Percentiles rank a stretch among this genome's conserved stretches.
Conservation (phyloP, 2,113 vertebrate genomes). For the Etia nguti region DNA sequence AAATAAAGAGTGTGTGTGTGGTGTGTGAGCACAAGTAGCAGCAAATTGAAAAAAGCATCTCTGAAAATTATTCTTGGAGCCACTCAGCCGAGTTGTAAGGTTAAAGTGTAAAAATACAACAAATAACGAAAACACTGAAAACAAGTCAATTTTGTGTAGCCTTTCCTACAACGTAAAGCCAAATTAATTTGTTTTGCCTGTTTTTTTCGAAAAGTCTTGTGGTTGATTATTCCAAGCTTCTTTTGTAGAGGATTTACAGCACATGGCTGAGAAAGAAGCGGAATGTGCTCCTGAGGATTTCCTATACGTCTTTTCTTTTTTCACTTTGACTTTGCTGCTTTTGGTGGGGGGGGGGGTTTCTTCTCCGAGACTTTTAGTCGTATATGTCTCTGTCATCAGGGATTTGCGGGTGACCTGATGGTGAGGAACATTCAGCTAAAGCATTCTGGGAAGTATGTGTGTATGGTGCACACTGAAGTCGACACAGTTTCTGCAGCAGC, state of each 20-base stretch:
- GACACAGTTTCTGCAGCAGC: constrained; percentile 81
- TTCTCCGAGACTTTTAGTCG: neutral
- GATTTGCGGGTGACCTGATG: constrained; percentile 87
- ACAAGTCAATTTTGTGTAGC: neutral
- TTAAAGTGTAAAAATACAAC: constrained; percentile 8
- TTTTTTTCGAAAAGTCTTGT: neutral
- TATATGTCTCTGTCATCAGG: constrained; percentile 62
- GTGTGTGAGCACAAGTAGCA: neutral
- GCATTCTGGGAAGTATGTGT: constrained; percentile 86
- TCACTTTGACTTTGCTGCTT: neutral
- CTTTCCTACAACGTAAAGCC: neutral
- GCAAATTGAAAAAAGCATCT: neutral
- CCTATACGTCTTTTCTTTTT: neutral
- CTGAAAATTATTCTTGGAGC: neutral
- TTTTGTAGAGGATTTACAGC: neutral
- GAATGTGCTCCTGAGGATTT: neutral
- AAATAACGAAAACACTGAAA: neutral
- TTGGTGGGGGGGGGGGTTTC: too few relatives aligned
- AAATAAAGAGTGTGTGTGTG: neutral
- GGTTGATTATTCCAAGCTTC: neutral
- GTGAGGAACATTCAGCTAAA: constrained; percentile 85
- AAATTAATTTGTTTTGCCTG: constrained; percentile 10
- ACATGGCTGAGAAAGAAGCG: neutral
- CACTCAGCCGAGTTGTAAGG: constrained; percentile 1
- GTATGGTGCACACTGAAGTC: constrained; percentile 81